Evolutionary conservation across 2,113 vertebrate species (phyloP), one percentile per base, ranked within the genome.

Genomic region (Girardinichthys multiradiatus): DNA sequence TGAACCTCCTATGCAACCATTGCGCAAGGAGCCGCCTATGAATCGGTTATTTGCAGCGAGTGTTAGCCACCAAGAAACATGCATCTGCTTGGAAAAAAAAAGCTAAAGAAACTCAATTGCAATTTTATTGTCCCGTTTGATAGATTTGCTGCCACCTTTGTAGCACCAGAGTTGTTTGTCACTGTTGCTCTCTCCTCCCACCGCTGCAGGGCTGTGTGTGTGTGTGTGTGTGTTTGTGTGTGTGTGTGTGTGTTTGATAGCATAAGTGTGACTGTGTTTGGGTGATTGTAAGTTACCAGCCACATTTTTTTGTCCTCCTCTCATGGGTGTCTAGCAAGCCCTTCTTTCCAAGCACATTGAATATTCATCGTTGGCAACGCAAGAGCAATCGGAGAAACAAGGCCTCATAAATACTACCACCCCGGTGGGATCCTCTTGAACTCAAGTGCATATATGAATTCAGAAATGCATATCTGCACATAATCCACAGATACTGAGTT

Each of bases 111-210:
- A 99, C 97, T 98, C 97, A 98, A 99, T 99, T 98, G 97, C 97
- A 97, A 96, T 99, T 98, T 99, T 99, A 99, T 99, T 98, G 97
- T 99, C 95, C 95, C 85, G 94, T 96, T 95, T 99, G 98, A 99
- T 99, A 98, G 97, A 99, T 99, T 97, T 97, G 95, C 97, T 99
- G 98, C 96, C 98, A 98, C 96, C 94, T 96, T 95, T 95, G 95
- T 95, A 96, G 96, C 95, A 95, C 94, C 90, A 88, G 95, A 95
- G 97, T 95, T 96, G 98, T 99, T 99, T 98, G 96, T 99, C 97
- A 99, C 95, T 96, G 95, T 95, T 95, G 93, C 92, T 93, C 93
- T 95, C 93, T 95, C 92, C 92, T 96, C 93, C 94, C 96, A 90
- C 94, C 94, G 96, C 95, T 95, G 93, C 92, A 93, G 92, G 91